Evolutionary conservation across 1,140 invertebrate species (phyloP).

Genomic region (Drosophila parabipectinata): DNA sequence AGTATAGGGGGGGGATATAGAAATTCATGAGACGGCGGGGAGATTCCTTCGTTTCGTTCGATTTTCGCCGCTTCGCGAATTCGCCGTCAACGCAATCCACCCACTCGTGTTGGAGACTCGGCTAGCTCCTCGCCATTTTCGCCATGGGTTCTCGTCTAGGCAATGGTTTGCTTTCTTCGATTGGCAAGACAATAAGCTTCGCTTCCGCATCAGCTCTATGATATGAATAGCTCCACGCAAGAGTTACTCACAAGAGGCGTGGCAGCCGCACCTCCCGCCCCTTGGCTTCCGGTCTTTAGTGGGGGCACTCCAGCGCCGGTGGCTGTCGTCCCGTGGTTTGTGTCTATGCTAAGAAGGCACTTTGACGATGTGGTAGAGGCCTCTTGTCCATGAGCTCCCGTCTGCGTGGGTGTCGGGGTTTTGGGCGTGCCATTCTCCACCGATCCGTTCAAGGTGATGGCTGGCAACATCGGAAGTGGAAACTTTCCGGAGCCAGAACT

Average conservation of each 20-base stretch:
- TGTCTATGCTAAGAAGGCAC: conserved; percentile 63
- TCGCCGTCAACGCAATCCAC: conserved; percentile 35
- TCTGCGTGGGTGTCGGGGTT: conserved; percentile 12
- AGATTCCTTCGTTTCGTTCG: conserved; percentile 33
- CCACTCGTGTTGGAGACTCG: conserved; percentile 23
- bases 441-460: conserved; percentile 23
- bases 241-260: conserved; percentile 67
- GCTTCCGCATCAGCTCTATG: conserved; percentile 34
- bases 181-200: conserved; percentile 66
- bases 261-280: conserved; percentile 22
- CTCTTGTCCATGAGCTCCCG: neutral
- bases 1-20: conserved; percentile 14
- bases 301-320: conserved; percentile 20
- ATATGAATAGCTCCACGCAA: conserved; percentile 69
- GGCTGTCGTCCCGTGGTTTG: conserved; percentile 46
- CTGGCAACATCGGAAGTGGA: conserved; percentile 11
- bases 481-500: conserved; percentile 9
- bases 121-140: neutral
- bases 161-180: conserved; percentile 73
- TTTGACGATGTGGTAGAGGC: conserved; percentile 17
- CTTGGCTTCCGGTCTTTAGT: conserved; percentile 50
- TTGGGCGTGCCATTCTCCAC: conserved; percentile 1
- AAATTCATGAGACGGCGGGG: conserved; percentile 57
- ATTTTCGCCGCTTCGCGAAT: conserved; percentile 14
- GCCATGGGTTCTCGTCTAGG: conserved; percentile 38